Evolutionary conservation across 1,140 invertebrate genomes (phyloP), one percentile per base, ranked within the genome.

Genomic region (Heliconius melpomene): DNA sequence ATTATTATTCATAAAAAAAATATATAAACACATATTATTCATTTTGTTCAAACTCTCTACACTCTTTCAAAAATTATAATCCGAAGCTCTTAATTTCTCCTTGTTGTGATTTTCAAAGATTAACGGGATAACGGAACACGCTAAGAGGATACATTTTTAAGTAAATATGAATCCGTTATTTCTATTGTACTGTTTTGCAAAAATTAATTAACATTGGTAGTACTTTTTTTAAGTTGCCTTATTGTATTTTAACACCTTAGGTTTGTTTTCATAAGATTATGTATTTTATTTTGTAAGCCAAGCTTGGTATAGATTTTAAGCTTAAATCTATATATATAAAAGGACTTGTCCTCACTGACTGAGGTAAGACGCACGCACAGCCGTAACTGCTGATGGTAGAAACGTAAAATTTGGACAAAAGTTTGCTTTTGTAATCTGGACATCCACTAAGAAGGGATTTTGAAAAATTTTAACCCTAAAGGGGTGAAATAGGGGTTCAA

Each of bases 91-190:
- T 66, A 66, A 66, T 66, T 66, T 66, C 8, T 13, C 13, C 57
- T 66, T 29, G 57, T 66, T 66, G 23, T 66, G 8, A 29, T 66
- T 66, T 66, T 23, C 26, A 16, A 66, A 66, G 60, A 66, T 66
- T 66, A 66, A 66, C 60, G 26, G 60, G 32, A 36, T 36, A 7
- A 36, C 32, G 32, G 32, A 36, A 36, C 54, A 66, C 60, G 60
- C 7, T 66, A 66, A 66, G 60, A 66, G 60, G 60, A 66, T 66
- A 66, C 57, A 16, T 29, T 66, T 29, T 66, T 66, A 66, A 66
- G 26, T 66, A 29, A 66, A 66, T 23, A 29, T 66, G 13, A 29
- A 7, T 29, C 60, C 60, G 26, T 66, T 66, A 66, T 66, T 29
- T 66, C 9, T 66, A 66, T 66, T 23, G 20, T 57, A 57, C 1